Evolutionary conservation across 2,797 vertebrate genomes (phyloP), one percentile per base, ranked within the genome.

Genomic region (Falco cherrug): DNA sequence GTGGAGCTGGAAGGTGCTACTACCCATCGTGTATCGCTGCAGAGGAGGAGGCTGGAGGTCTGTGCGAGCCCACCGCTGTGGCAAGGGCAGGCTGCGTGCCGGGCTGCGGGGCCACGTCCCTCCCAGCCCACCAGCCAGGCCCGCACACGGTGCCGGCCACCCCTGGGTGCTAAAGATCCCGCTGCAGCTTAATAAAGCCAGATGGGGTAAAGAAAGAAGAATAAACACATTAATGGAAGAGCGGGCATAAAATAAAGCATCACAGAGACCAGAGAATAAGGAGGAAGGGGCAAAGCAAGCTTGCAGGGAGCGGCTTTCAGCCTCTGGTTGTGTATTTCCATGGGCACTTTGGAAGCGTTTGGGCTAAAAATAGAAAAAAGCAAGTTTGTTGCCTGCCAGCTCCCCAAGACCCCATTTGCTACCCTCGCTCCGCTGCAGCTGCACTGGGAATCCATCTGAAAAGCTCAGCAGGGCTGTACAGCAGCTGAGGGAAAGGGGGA

Each of bases 391-490:
- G 47, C 6, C 39, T 70, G 48, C 51, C 81, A 68, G 73, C 84
- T 24, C 8, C 1, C 53, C 65, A 10, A 43, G 33, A 70, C 6
- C 45, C 25, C 63, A 6, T 2, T 5, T 31, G 18, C 37, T 17
- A 8, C 0, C 28, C 57, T 18, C 5, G 2, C 10, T 33, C 37
- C 4, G 7, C 31, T 2, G 11, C 24, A 77, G 37, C n/a, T 0
- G 0, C 1, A 1, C 50, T 16, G n/a, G 73, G 77, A 50, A 93
- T 10, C 37, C 69, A 35, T 0, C 1, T 11, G 57, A 39, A 68
- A 45, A 65, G 22, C 35, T 19, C 0, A 11, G 3, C 2, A 15
- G 48, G 47, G 75, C 3, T 2, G 10, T 7, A 7, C 5, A 47
- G 74, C 45, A 64, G 20, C 50, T 16, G 6, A 11, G 47, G 69